Percentiles rank a stretch among this genome's conserved stretches.
These are phyloP conservation scores for Diphyllodes magnificus DNA, from an alignment of 2,113 vertebrate genomes.

Conservation along the genomic window DNA sequence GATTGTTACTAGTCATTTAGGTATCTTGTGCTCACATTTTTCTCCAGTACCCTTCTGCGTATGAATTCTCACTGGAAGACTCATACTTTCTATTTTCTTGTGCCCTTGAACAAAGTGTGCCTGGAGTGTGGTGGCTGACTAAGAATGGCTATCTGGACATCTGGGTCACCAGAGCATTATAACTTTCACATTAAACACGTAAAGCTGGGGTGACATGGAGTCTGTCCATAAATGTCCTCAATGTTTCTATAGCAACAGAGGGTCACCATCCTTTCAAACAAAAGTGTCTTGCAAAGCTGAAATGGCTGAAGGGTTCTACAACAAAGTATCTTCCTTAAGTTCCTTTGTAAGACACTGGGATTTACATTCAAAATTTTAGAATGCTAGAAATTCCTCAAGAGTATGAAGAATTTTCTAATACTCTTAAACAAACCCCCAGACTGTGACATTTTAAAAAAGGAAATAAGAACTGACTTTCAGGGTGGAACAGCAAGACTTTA, in stretches of 20 bases:
- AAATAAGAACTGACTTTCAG: not conserved
- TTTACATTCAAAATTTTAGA: not conserved
- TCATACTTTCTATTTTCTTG: not conserved
- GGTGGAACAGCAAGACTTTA: not conserved
- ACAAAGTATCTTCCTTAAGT: not conserved
- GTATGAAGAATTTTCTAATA: not conserved
- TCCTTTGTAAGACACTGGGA: not conserved
- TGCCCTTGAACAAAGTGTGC: too few relatives aligned
- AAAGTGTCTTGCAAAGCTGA: not conserved
- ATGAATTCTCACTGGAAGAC: not conserved
- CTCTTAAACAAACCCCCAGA: not conserved
- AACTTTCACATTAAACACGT: not conserved
- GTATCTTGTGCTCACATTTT: not conserved
- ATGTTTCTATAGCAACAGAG: not conserved
- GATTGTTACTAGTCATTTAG: not conserved
- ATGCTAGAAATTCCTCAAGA: not conserved
- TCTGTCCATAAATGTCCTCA: not conserved
- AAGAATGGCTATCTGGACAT: not conserved
- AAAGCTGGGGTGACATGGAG: not conserved
- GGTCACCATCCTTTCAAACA: not conserved
- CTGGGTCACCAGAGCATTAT: not conserved
- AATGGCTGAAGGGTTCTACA: not conserved
- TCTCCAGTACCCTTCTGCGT: not conserved
- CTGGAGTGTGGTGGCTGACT: not conserved
- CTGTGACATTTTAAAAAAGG: not conserved